These are phyloP conservation scores for Drosophila barbarae DNA, from an alignment of 2,888 invertebrate genomes.

Conservation along the genomic window DNA sequence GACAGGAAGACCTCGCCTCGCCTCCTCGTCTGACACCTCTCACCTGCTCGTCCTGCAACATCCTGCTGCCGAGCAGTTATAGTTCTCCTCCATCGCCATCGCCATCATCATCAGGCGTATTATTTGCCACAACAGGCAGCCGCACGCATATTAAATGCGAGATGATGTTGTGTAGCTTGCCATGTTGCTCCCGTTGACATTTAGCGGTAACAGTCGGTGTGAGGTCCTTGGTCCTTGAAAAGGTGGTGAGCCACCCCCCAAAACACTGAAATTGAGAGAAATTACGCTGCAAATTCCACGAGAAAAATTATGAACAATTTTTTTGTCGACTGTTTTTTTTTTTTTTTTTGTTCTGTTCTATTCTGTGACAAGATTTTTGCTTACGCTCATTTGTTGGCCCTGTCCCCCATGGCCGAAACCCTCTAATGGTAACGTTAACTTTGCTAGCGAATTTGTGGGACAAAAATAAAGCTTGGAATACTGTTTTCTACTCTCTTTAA, in stretches of 20 bases:
- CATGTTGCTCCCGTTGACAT: conserved; percentile 70
- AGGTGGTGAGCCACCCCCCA: conserved; percentile 4
- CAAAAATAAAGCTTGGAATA: conserved; percentile 4
- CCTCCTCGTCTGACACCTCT: conserved; percentile 46
- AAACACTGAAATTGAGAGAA: conserved; percentile 64
- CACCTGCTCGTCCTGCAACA: conserved; percentile 23
- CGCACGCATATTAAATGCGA: conserved; percentile 67
- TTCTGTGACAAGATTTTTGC: conserved; percentile 64
- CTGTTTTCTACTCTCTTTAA: conserved; percentile 10
- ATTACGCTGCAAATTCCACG: conserved; percentile 65
- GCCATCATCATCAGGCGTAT: conserved; percentile 61
- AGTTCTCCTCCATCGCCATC: conserved; percentile 17
- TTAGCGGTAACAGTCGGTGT: conserved; percentile 45
- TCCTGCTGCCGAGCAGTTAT: conserved; percentile 32
- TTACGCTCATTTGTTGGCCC: conserved; percentile 60
- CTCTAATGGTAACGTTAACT: conserved; percentile 32
- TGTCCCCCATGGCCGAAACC: conserved; percentile 23
- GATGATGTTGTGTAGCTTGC: conserved; percentile 39
- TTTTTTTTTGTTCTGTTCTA: background rate
- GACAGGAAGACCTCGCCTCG: conserved; percentile 27
- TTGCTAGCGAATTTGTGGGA: background rate
- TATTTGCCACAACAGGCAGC: conserved; percentile 65
- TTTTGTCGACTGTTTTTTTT: conserved; percentile 23
- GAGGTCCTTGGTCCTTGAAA: conserved; percentile 13
- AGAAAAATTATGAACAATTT: conserved; percentile 66